Evolutionary conservation across 2,113 vertebrate genomes (phyloP).

Genomic region (Entomyzon cyanotis): DNA sequence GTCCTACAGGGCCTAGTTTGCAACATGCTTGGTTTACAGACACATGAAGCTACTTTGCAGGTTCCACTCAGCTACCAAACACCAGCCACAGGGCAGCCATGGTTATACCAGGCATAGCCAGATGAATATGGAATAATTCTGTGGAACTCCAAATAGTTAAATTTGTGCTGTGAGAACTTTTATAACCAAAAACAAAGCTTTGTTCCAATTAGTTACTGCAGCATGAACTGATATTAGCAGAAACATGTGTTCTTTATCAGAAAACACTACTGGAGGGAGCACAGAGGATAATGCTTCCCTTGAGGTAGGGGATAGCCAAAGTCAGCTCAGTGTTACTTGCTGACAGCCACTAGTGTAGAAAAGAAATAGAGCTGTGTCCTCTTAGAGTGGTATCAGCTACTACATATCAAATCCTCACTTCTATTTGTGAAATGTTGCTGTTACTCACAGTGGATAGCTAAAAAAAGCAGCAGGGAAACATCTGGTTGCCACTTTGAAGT

Average conservation of each 20-base stretch:
- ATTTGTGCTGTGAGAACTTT: neutral
- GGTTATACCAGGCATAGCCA: neutral
- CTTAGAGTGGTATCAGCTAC: neutral
- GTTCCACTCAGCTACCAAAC: neutral
- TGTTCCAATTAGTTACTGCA: neutral
- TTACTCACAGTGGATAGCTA: neutral
- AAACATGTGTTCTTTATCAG: neutral
- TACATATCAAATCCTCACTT: neutral
- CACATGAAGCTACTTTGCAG: neutral
- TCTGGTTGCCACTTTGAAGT: neutral
- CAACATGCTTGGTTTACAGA: neutral
- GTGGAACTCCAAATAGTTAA: neutral
- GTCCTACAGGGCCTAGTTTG: neutral
- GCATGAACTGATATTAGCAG: neutral
- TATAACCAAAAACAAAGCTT: neutral
- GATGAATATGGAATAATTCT: neutral
- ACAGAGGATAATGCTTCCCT: neutral
- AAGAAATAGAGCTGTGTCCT: constrained; percentile 18
- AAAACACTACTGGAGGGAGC: neutral
- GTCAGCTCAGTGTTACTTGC: neutral
- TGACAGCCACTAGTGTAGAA: neutral
- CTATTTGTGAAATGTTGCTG: neutral
- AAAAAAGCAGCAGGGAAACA: neutral
- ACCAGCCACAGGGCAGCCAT: neutral
- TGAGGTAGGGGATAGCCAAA: neutral